A percentile compares a stretch with the other conserved stretches of the same genome.
Evolutionary conservation across 1,140 invertebrate species (phyloP).

Genomic region (Aphelinus certus): DNA sequence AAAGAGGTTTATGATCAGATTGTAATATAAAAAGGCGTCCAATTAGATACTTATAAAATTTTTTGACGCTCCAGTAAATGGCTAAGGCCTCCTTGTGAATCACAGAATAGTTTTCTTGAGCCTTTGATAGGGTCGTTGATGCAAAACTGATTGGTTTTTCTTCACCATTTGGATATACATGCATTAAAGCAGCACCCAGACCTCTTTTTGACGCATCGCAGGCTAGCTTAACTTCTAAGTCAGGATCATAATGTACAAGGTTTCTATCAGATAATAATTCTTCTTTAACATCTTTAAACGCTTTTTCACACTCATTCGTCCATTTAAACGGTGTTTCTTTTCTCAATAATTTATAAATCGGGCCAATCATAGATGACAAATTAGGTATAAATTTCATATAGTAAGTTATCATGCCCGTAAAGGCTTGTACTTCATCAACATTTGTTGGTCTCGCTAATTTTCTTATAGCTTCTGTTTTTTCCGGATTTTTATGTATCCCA

Average conservation of each 20-base stretch:
- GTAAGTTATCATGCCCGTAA: constrained; percentile 28
- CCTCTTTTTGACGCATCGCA: constrained; percentile 40
- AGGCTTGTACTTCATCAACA: neutral
- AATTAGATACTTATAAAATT: constrained; percentile 25
- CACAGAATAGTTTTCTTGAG: constrained; percentile 3
- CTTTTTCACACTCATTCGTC: constrained; percentile 8
- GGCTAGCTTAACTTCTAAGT: constrained; percentile 25
- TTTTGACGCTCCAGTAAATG: neutral
- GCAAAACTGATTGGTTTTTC: constrained; percentile 25
- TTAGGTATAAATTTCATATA: constrained; percentile 28
- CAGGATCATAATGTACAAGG: constrained; percentile 33
- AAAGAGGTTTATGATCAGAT: constrained; percentile 32
- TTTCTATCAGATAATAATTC: constrained; percentile 11
- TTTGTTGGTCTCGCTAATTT: constrained; percentile 4
- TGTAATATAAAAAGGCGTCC: constrained; percentile 10
- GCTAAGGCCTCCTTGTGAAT: constrained; percentile 20
- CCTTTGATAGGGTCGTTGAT: neutral
- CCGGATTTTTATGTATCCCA: constrained; percentile 7
- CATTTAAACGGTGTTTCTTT: constrained; percentile 3
- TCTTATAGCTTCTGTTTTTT: constrained; percentile 4
- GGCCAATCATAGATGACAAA: neutral
- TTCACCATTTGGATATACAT: constrained; percentile 6
- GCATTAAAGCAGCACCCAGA: constrained; percentile 34
- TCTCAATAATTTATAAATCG: constrained; percentile 12
- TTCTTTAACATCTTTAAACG: constrained; percentile 12